A percentile compares a stretch with the other conserved stretches of the same genome.
These are phyloP conservation scores for Chaenogobius annularis DNA, from an alignment of 2,113 vertebrate species.

Conservation along the genomic window DNA sequence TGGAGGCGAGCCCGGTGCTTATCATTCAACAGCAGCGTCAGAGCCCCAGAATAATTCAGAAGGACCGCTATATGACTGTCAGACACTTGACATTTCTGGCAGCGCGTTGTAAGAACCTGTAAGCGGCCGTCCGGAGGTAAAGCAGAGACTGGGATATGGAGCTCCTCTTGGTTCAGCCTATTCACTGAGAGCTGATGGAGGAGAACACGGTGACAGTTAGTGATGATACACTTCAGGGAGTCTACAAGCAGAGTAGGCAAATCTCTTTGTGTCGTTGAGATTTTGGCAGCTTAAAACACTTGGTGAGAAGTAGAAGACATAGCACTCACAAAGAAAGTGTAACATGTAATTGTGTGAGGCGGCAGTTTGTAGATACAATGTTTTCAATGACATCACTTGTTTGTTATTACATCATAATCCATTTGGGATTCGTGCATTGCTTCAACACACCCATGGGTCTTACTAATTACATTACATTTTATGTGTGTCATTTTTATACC, in stretches of 20 bases:
- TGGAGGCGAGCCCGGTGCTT: neutral
- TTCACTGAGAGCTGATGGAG: neutral
- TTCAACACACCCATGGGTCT: no score
- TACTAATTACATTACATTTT: no score
- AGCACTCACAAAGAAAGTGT: neutral
- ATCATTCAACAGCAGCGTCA: constrained; percentile 2
- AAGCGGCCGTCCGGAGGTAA: neutral
- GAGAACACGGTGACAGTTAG: neutral
- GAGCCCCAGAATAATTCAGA: constrained; percentile 22
- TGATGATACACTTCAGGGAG: neutral
- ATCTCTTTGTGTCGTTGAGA: constrained; percentile 1
- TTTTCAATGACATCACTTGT: no score
- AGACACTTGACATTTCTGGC: constrained; percentile 22
- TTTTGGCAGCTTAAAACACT: constrained; percentile 1
- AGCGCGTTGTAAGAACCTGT: constrained; percentile 1
- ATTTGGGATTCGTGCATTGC: no score
- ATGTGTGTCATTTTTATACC: no score
- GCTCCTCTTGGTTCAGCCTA: neutral
- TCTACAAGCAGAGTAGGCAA: neutral
- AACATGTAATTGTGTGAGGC: neutral
- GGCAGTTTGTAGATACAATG: neutral
- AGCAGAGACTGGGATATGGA: neutral
- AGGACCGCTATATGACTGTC: constrained; percentile 19
- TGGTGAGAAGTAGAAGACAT: neutral
- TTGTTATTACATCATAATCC: no score